phyloP scores from a whole-genome alignment of 2,797 vertebrate genomes.

The Sebastes alutus region DNA sequence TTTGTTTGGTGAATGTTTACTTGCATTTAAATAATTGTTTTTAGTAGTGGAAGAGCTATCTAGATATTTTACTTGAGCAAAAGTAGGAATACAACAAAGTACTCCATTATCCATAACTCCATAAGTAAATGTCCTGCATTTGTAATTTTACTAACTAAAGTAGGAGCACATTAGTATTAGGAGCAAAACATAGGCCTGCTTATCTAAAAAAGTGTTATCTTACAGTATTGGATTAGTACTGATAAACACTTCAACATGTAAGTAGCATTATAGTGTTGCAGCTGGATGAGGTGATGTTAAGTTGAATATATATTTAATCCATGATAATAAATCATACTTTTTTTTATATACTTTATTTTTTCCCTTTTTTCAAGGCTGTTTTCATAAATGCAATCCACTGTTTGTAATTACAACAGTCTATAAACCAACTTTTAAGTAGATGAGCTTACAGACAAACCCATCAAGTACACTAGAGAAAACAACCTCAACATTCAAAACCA shows the following conservation, averaged over 20 bases:
- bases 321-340: background rate
- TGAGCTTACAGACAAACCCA: too few species aligned
- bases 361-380: too few species aligned
- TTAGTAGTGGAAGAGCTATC: background rate
- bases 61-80: background rate
- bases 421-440: too few species aligned
- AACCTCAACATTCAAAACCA: too few species aligned
- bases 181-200: background rate
- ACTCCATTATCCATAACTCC: too few species aligned
- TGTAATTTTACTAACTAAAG: background rate
- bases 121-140: background rate
- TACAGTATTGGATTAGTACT: background rate
- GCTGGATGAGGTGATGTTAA: background rate
- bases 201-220: background rate
- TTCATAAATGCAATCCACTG: too few species aligned
- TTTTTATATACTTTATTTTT: background rate
- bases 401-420: too few species aligned
- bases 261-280: background rate
- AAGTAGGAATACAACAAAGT: background rate
- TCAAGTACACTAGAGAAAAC: too few species aligned
- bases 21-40: background rate
- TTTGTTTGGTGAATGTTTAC: background rate
- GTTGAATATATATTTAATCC: background rate
- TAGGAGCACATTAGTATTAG: background rate
- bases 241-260: background rate